Percentiles rank a stretch among this genome's conserved stretches.
Evolutionary conservation across 2,797 vertebrate genomes (phyloP).

Genomic region (Enteromius anoplus): DNA sequence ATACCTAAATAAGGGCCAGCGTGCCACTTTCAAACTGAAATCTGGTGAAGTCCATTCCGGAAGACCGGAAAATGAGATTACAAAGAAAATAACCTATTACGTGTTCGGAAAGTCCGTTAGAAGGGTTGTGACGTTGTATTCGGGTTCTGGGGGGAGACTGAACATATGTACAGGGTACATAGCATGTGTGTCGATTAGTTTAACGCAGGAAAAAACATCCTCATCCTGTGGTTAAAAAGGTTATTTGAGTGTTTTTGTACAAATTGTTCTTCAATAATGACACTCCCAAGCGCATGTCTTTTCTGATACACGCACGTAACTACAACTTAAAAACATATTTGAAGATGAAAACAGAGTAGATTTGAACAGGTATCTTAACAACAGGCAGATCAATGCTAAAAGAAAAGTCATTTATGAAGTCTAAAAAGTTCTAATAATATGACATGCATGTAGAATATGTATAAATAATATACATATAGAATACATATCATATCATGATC

Average conservation of each 20-base stretch:
- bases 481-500: no score
- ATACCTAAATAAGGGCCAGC: background rate
- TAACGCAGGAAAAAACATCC: conserved; percentile 53
- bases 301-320: background rate
- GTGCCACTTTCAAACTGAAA: conserved; percentile 27
- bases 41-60: conserved; percentile 50
- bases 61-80: conserved; percentile 49
- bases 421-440: background rate
- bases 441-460: background rate
- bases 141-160: conserved; percentile 22
- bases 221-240: conserved; percentile 56
- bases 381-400: background rate
- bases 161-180: conserved; percentile 40
- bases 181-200: conserved; percentile 46
- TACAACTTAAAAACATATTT: conserved; percentile 4
- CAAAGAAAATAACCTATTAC: conserved; percentile 55
- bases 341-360: background rate
- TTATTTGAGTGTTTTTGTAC: conserved; percentile 44
- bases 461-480: background rate
- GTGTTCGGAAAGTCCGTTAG: conserved; percentile 60
- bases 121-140: conserved; percentile 46
- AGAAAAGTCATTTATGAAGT: background rate
- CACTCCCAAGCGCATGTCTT: background rate
- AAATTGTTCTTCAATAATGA: conserved; percentile 52
- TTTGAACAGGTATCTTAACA: background rate